These are phyloP conservation scores for Vultur gryphus DNA, from an alignment of 2,797 vertebrate species.

Conservation along the genomic window DNA sequence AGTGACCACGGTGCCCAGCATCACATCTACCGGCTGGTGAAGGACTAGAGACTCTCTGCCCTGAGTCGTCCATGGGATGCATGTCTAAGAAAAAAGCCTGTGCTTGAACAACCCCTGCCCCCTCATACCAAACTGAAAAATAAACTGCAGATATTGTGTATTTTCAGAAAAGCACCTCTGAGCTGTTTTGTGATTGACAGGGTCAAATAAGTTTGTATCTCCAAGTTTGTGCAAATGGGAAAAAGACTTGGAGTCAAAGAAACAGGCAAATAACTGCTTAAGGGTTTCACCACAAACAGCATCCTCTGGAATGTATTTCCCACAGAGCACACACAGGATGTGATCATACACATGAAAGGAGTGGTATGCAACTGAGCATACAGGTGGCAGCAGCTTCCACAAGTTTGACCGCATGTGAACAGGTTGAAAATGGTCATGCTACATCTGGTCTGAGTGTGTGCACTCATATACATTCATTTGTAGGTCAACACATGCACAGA, in stretches of 20 bases:
- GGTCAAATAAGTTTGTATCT: neutral
- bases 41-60: slow-evolving; percentile 67
- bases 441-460: neutral
- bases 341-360: neutral
- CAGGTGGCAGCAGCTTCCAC: neutral
- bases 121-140: slow-evolving; percentile 54
- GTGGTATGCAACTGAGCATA: neutral
- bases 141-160: slow-evolving; percentile 71
- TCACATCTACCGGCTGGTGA: slow-evolving; percentile 79
- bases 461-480: neutral
- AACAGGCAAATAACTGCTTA: neutral
- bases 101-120: slow-evolving; percentile 42
- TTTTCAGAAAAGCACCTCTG: slow-evolving; percentile 66
- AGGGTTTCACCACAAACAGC: neutral
- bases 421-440: neutral
- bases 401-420: neutral
- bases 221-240: neutral
- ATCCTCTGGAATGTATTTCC: neutral
- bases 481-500: neutral
- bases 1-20: slow-evolving; percentile 77
- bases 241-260: neutral
- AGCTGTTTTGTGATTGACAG: slow-evolving; percentile 40
- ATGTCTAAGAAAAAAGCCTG: slow-evolving; percentile 36
- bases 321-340: neutral
- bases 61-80: slow-evolving; percentile 29